Evolutionary conservation across 2,888 invertebrate genomes (phyloP).

Genomic region (Drosophila stalkeri): DNA sequence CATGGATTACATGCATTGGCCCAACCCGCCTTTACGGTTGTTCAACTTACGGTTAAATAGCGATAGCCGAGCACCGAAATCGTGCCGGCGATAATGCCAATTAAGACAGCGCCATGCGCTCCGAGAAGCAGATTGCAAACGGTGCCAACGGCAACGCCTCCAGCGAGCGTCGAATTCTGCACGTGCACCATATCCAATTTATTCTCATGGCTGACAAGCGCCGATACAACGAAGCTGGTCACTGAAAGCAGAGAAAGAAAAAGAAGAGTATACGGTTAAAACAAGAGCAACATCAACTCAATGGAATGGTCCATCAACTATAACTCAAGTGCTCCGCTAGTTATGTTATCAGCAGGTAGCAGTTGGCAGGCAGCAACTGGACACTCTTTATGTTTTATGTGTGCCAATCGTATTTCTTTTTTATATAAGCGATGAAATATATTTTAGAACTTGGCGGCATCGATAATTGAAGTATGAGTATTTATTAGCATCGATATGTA

Average conservation of each 20-base stretch:
- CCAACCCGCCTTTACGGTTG: constrained; percentile 30
- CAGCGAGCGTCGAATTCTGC: constrained; percentile 97
- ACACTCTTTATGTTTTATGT: background rate
- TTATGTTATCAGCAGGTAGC: constrained; percentile 1
- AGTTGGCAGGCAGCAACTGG: background rate
- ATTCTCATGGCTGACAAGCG: constrained; percentile 89
- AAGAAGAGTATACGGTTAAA: constrained; percentile 2
- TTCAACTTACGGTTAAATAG: constrained; percentile 89
- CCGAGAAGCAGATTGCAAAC: constrained; percentile 92
- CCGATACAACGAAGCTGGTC: constrained; percentile 93
- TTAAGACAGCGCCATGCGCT: constrained; percentile 92
- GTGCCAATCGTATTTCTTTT: background rate
- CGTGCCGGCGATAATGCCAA: constrained; percentile 92
- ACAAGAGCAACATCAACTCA: background rate
- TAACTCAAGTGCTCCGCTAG: background rate
- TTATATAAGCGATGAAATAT: background rate
- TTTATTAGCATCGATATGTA: background rate
- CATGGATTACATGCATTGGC: constrained; percentile 29
- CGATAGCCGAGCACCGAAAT: constrained; percentile 93
- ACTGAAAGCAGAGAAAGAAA: constrained; percentile 85
- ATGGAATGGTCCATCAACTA: background rate
- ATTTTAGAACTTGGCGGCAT: background rate
- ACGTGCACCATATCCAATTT: constrained; percentile 97
- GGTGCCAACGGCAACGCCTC: constrained; percentile 96
- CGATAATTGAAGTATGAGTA: no score